A percentile compares a stretch with the other conserved stretches of the same genome.
phyloP scores from a whole-genome alignment of 2,797 vertebrate species.

The Nasua narica region DNA sequence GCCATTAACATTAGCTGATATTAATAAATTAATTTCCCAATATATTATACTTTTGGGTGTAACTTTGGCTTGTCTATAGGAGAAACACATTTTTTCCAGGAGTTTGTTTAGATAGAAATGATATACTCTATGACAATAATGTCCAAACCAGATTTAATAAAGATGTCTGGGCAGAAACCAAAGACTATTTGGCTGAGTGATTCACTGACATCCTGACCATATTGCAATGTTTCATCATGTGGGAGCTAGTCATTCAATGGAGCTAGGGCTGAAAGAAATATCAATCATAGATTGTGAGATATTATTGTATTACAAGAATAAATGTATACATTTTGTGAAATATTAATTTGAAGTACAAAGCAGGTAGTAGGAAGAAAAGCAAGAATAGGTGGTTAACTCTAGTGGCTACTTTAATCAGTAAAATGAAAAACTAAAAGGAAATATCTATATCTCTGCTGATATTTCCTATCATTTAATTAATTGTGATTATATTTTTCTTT shows the following conservation, averaged over 20 bases:
- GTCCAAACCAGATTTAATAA: not conserved
- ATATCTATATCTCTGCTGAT: not conserved
- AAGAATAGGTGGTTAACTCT: not conserved
- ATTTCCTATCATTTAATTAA: not conserved
- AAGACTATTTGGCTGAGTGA: not conserved
- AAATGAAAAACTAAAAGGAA: not conserved
- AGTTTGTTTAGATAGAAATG: not conserved
- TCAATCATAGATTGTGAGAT: not conserved
- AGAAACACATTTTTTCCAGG: not conserved
- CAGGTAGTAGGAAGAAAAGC: not conserved
- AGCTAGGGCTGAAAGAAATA: not conserved
- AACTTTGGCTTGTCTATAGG: not conserved
- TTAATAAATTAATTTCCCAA: not conserved
- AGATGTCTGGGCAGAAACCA: not conserved
- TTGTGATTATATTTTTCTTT: not conserved
- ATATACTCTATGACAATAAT: not conserved
- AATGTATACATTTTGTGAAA: not conserved
- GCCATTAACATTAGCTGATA: not conserved
- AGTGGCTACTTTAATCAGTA: not conserved
- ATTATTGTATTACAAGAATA: not conserved
- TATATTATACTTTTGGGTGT: not conserved
- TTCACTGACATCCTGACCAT: not conserved
- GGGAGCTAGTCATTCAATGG: not conserved
- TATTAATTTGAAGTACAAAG: not conserved
- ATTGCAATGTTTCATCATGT: not conserved